These are phyloP conservation scores for Daboia siamensis DNA, from an alignment of 2,113 vertebrate genomes.

Conservation along the genomic window DNA sequence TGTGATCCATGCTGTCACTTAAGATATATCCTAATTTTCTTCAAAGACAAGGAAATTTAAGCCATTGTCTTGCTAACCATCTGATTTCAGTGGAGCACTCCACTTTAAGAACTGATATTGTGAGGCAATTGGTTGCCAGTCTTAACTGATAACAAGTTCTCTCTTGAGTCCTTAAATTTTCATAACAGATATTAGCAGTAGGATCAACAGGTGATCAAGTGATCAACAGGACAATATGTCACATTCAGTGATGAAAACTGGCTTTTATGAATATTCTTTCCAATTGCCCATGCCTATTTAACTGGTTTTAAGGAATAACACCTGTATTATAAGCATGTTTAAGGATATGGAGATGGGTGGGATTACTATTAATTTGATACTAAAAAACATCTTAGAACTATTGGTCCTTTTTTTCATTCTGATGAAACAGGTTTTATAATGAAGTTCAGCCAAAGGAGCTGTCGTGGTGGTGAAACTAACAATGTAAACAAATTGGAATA, in stretches of 20 bases:
- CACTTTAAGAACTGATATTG: background rate
- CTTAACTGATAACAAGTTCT: background rate
- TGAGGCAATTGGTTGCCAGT: background rate
- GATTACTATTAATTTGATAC: background rate
- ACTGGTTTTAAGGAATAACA: background rate
- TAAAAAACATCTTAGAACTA: conserved; percentile 32
- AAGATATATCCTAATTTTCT: background rate
- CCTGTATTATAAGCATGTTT: background rate
- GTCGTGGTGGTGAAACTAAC: background rate
- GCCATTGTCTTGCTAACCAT: background rate
- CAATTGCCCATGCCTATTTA: accelerated
- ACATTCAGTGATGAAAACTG: background rate
- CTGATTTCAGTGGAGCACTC: background rate
- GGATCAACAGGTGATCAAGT: background rate
- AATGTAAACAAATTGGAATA: conserved; percentile 29
- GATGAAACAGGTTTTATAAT: conserved; percentile 35
- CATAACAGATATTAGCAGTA: background rate
- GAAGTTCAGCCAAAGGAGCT: conserved; percentile 6
- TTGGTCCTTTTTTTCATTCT: background rate
- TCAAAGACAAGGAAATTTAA: conserved; percentile 6
- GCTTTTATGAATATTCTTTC: accelerated
- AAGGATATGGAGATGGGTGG: background rate
- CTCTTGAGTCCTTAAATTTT: background rate
- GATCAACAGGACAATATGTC: background rate
- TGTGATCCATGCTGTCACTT: conserved; percentile 25